phyloP scores from a whole-genome alignment of 2,113 vertebrate species.

The Ameiurus melas region DNA sequence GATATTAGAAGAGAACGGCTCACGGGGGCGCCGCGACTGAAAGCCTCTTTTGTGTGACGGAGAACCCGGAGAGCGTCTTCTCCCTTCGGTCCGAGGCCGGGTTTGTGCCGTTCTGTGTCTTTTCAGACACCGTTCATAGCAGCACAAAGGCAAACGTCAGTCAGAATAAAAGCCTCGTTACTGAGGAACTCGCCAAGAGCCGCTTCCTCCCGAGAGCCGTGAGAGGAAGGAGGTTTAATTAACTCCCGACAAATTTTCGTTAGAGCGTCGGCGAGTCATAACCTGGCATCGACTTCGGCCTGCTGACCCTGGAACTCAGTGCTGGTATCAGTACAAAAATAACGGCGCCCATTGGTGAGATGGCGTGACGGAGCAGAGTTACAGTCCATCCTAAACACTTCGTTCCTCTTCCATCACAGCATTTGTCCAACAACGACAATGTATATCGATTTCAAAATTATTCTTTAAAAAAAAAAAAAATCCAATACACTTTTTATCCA shows the following conservation, averaged over 20 bases:
- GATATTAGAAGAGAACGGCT: conserved; percentile 54
- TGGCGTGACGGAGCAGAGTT: not conserved
- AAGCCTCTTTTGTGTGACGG: conserved; percentile 61
- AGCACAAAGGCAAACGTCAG: conserved; percentile 23
- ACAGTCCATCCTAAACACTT: not conserved
- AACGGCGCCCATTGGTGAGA: not conserved
- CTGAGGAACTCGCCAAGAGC: conserved; percentile 16
- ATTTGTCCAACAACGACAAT: not conserved
- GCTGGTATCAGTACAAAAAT: not conserved
- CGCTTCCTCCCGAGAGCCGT: conserved; percentile 12
- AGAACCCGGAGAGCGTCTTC: conserved; percentile 54
- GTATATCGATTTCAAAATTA: too few species aligned
- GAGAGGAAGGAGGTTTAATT: not conserved
- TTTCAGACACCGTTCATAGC: conserved; percentile 16
- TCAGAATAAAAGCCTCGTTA: conserved; percentile 20
- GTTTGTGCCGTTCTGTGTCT: conserved; percentile 43
- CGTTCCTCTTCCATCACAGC: not conserved
- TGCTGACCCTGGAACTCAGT: not conserved
- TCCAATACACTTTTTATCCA: not conserved
- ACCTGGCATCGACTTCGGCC: not conserved
- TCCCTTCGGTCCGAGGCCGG: conserved; percentile 26
- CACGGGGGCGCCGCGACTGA: conserved; percentile 55
- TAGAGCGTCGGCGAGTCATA: not conserved
- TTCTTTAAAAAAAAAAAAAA: too few species aligned
- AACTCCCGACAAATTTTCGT: conserved; percentile 19